phyloP scores from a whole-genome alignment of 1,140 invertebrate genomes.

The Ladona fulva region DNA sequence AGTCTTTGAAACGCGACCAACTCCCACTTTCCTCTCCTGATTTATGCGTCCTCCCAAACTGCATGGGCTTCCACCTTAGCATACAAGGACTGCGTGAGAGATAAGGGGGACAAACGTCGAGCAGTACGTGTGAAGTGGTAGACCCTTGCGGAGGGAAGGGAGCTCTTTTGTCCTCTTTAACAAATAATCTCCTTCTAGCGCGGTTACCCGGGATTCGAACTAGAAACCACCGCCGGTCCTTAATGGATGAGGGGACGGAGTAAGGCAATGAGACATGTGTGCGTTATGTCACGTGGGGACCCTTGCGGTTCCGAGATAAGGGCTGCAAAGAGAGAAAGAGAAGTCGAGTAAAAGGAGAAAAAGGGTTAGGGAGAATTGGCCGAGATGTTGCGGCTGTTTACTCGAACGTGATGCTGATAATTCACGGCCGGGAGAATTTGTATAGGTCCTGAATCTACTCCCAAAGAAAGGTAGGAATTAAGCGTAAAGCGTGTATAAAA shows the following conservation, averaged over 20 bases:
- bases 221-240: not conserved
- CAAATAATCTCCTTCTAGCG: not conserved
- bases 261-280: not conserved
- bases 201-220: not conserved
- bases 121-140: conserved; percentile 3
- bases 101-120: not conserved
- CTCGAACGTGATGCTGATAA: too few species aligned
- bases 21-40: not conserved
- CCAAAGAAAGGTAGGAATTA: too few species aligned
- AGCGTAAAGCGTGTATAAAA: too few species aligned
- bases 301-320: not conserved
- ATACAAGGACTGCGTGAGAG: not conserved
- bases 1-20: not conserved
- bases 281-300: not conserved
- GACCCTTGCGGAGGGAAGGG: not conserved
- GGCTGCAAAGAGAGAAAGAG: not conserved
- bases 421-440: too few species aligned
- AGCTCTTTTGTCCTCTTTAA: not conserved
- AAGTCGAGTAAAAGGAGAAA: not conserved
- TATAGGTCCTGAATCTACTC: too few species aligned
- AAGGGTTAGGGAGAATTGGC: not conserved
- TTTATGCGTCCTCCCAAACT: conserved; percentile 4
- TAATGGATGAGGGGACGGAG: not conserved
- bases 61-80: not conserved
- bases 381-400: too few species aligned